Evolutionary conservation across 2,113 vertebrate genomes (phyloP).

Genomic region (Phoxinus phoxinus): DNA sequence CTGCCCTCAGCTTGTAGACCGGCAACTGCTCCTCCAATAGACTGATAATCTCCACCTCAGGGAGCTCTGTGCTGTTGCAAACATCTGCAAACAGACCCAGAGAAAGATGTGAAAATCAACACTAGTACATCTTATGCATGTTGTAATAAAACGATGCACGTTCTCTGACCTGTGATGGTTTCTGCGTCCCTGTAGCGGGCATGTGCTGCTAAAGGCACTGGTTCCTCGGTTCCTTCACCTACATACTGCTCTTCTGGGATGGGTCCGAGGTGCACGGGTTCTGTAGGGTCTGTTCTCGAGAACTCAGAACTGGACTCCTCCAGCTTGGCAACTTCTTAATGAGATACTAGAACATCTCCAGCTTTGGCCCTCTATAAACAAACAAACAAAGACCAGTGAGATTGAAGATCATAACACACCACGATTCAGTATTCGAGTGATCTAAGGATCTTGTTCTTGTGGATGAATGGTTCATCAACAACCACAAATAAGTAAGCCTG

Average conservation of each 20-base stretch:
- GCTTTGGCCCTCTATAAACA: conserved; percentile 45
- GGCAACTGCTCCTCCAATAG: conserved; percentile 97
- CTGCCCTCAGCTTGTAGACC: conserved; percentile 92
- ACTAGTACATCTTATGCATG: not conserved
- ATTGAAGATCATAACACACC: not conserved
- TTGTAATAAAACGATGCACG: not conserved
- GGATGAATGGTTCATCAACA: not conserved
- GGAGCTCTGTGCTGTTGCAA: conserved; percentile 97
- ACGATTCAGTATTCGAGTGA: not conserved
- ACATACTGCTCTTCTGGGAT: conserved; percentile 77
- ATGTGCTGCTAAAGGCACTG: conserved; percentile 33
- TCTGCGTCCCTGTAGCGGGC: conserved; percentile 74
- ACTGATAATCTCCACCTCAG: conserved; percentile 99
- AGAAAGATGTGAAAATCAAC: not conserved
- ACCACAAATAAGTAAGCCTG: not conserved
- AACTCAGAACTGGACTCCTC: conserved; percentile 68
- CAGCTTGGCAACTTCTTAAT: conserved; percentile 72
- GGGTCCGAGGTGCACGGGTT: conserved; percentile 43
- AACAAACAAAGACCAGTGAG: not conserved
- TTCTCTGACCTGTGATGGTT: conserved; percentile 75
- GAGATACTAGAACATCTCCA: conserved; percentile 51
- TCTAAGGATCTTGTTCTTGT: not conserved
- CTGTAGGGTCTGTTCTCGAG: conserved; percentile 51
- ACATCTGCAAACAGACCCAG: conserved; percentile 81
- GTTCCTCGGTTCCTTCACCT: conserved; percentile 64